Conservation (phyloP, 2,888 invertebrate genomes). For the Lasius fuliginosus region DNA sequence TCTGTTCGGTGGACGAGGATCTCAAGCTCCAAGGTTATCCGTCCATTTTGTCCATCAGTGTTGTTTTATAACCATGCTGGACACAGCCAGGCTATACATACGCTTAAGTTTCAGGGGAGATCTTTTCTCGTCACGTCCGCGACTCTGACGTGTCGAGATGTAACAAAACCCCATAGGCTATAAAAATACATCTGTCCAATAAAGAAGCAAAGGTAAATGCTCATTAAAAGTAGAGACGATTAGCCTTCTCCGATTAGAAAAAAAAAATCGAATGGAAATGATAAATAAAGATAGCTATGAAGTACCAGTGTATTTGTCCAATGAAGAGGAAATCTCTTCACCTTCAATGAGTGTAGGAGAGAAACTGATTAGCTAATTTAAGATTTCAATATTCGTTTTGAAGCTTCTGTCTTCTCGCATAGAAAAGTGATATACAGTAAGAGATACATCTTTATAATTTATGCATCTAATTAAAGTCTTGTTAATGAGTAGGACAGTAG, state of each 20-base stretch:
- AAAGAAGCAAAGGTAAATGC: not conserved
- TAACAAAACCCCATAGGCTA: constrained; percentile 16
- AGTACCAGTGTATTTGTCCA: constrained; percentile 21
- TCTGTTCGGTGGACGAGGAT: constrained; percentile 65
- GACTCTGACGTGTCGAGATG: not conserved
- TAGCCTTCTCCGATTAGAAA: constrained; percentile 41
- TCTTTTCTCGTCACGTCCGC: constrained; percentile 33
- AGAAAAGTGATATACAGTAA: not conserved
- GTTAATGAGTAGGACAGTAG: constrained; percentile 10
- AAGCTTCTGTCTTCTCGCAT: not conserved
- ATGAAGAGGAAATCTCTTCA: constrained; percentile 34
- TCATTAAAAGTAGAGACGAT: constrained; percentile 35
- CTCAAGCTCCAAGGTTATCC: constrained; percentile 67
- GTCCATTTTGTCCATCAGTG: constrained; percentile 61
- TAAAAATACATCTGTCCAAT: constrained; percentile 39
- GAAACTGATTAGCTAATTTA: constrained; percentile 45
- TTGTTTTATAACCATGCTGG: constrained; percentile 68
- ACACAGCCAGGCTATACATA: constrained; percentile 28
- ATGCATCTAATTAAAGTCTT: constrained; percentile 32
- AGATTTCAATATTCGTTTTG: constrained; percentile 27
- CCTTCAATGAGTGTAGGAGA: constrained; percentile 15
- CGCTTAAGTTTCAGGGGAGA: constrained; percentile 26
- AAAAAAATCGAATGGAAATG: constrained; percentile 36
- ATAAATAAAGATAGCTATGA: constrained; percentile 26
- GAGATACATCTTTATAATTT: constrained; percentile 42